Evolutionary conservation across 2,888 invertebrate species (phyloP), one percentile per base, ranked within the genome.

Genomic region (Sesamia inferens): DNA sequence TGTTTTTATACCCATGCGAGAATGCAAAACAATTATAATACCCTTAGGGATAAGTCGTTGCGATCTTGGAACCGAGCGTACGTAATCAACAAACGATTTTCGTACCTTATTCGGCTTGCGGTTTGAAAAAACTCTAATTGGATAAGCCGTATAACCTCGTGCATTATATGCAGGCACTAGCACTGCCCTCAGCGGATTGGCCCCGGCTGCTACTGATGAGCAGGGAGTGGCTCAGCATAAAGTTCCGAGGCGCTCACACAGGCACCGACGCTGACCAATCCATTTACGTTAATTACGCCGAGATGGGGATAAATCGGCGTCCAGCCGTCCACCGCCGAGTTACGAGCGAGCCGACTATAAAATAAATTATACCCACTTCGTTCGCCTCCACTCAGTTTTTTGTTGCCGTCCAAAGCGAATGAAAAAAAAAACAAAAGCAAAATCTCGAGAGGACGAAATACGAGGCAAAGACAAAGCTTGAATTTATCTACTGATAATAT

Each of bases 401-500:
- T 95, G 95, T 96, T 93, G 93, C 93, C 93, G 90, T 92, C 92
- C 93, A 91, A 90, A 90, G 90, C 88, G 89, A 92, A 91, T 79
- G 85, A 90, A 86, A 91, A 92, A 91, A 92, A 94, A 93, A 93
- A 94, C 92, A 94, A 96, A 95, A 94, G 94, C 92, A 90, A 94
- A 94, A 94, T 94, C 92, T 95, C 92, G 92, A 94, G 94, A 95
- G 95, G 94, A 95, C 96, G 95, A 96, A 95, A 95, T 96, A 95
- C 95, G 95, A 96, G 93, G 94, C 95, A 96, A 96, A 96, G 96
- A 96, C 96, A 96, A 95, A 95, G 95, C 95, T 94, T 93, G 94
- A 96, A 96, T 95, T 95, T 96, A 96, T 96, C 96, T 96, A 96
- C 96, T 95, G 96, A 96, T 96, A 96, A 96, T 96, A 95, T 96